A percentile compares a stretch with the other conserved stretches of the same genome.
phyloP scores from a whole-genome alignment of 1,140 invertebrate species.

The Onthophagus taurus region DNA sequence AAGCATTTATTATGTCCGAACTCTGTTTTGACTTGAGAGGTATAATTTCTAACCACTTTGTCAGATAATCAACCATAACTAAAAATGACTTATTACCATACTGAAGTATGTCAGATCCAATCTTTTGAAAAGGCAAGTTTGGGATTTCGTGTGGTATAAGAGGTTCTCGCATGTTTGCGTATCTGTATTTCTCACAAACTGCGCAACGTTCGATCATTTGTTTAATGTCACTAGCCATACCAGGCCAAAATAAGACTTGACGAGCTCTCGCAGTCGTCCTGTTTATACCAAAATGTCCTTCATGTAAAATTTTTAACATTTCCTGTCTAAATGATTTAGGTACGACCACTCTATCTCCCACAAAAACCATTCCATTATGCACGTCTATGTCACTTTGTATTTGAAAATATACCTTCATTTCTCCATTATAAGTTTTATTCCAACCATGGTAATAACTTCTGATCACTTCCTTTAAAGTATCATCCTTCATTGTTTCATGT shows the following conservation, averaged over 20 bases:
- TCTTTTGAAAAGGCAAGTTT: too few species aligned
- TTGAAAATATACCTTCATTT: too few species aligned
- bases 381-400: too few species aligned
- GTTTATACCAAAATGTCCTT: not conserved
- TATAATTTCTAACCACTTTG: too few species aligned
- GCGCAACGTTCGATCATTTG: not conserved
- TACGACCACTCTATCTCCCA: not conserved
- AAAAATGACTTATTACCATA: not conserved
- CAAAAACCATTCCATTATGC: too few species aligned
- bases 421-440: not conserved
- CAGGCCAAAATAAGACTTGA: not conserved
- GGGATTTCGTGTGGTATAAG: too few species aligned
- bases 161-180: constrained; percentile 1
- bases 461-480: not conserved
- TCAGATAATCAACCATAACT: not conserved
- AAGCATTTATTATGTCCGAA: not conserved
- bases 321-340: not conserved
- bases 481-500: not conserved
- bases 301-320: constrained; percentile 1
- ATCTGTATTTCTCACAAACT: not conserved
- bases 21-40: not conserved
- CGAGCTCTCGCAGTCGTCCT: not conserved
- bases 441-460: not conserved
- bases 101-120: too few species aligned
- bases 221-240: not conserved